Percentiles rank a stretch among this genome's conserved stretches.
Evolutionary conservation across 1,140 invertebrate genomes (phyloP).

Genomic region (Potamilus streckersoni): DNA sequence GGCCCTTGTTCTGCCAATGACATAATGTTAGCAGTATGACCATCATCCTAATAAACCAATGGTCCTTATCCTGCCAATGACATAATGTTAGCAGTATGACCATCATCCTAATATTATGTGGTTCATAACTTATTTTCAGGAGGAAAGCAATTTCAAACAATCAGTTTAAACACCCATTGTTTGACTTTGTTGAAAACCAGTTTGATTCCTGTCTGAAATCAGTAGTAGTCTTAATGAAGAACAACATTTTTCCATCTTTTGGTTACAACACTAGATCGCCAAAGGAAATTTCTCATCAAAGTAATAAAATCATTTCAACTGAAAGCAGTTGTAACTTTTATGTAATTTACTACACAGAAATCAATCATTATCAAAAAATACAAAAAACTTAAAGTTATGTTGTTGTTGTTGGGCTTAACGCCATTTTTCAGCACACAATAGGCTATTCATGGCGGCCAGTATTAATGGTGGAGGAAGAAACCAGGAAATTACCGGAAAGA

Average conservation of each 20-base stretch:
- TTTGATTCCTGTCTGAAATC: slow-evolving; percentile 3
- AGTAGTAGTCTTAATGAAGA: neutral
- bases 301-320: neutral
- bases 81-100: neutral
- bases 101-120: slow-evolving; percentile 8
- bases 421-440: too few relatives aligned
- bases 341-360: neutral
- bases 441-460: too few relatives aligned
- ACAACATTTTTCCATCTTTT: neutral
- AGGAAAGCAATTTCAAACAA: too few relatives aligned
- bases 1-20: too few relatives aligned
- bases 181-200: slow-evolving; percentile 20
- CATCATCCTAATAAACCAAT: slow-evolving; percentile 7
- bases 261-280: neutral
- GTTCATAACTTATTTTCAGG: too few relatives aligned
- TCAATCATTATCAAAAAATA: neutral
- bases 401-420: too few relatives aligned
- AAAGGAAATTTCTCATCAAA: neutral
- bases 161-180: too few relatives aligned
- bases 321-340: neutral
- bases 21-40: neutral
- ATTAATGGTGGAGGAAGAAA: too few relatives aligned
- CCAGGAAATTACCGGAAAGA: too few relatives aligned
- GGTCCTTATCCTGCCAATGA: too few relatives aligned
- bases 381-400: slow-evolving; percentile 1